Evolutionary conservation across 2,888 invertebrate genomes (phyloP), one percentile per base, ranked within the genome.

Genomic region (Salpingus planirostris): DNA sequence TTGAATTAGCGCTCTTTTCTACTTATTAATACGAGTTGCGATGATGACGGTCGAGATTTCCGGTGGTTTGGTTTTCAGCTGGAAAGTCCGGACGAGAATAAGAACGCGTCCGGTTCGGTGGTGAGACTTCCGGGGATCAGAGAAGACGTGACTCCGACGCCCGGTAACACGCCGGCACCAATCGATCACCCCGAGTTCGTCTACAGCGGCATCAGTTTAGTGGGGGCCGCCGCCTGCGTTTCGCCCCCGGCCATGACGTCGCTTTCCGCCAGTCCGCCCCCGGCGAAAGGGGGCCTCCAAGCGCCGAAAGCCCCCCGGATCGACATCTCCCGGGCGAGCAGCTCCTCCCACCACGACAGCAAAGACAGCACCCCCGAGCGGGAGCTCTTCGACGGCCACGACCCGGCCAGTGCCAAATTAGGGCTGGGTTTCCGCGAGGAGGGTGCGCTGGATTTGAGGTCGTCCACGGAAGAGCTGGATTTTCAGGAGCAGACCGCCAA

Each of bases 251-350:
- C 33, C 38, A 47, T 51, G 44, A 44, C 54, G 24, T 49, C 56
- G 5, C 43, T 53, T 25, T 53, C 55, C 2, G 50, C 53, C 21
- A n/a, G n/a, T n/a, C n/a, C n/a, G n/a, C n/a, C n/a, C n/a, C n/a
- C n/a, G n/a, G n/a, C n/a, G n/a, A 58, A 48, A 32, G 32, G 45
- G 36, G 53, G 66, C 37, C 59, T 73, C 23, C 71, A 73, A 47
- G 77, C 82, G 25, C 81, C 85, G 11, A 73, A 76, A 44, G 81
- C 88, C 29, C 89, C 89, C 12, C 75, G 90, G 53, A 90, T 89
- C 50, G 89, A 90, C 67, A 84, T 90, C 60, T 89, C 88, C 46
- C 75, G 89, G 47, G 89, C 90, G 3, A 87, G 87, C 56, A 86
- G 86, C 60, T 87, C 88, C 35, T 86, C 86, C 21, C 87, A 89